phyloP scores from a whole-genome alignment of 2,888 invertebrate genomes.

The Trissoscelio sp. region DNA sequence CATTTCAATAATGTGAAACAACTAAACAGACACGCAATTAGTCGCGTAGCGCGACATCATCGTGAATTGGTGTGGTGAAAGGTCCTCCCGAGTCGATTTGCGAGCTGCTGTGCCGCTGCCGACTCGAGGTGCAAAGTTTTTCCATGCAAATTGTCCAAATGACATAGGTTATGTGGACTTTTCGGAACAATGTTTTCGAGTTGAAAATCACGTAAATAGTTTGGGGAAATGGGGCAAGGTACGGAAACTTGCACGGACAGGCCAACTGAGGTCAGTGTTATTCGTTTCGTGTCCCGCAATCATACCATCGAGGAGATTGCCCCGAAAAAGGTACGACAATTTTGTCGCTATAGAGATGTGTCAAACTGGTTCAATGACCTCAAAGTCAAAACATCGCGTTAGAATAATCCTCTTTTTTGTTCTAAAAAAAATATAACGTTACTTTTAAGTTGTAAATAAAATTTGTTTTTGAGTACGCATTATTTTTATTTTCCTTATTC shows the following conservation, averaged over 20 bases:
- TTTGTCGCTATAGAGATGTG: constrained; percentile 54
- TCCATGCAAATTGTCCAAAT: constrained; percentile 7
- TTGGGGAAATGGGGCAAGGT: constrained; percentile 79
- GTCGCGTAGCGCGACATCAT: neutral
- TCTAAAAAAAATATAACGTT: too few relatives aligned
- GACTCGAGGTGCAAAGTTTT: neutral
- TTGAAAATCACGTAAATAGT: neutral
- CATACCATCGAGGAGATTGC: constrained; percentile 82
- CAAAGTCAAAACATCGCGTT: constrained; percentile 80
- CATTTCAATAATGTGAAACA: neutral
- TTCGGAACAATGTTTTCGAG: neutral
- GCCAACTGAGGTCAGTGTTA: constrained; percentile 82
- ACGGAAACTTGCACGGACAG: constrained; percentile 81
- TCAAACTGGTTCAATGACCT: constrained; percentile 79
- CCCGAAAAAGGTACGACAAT: constrained; percentile 80
- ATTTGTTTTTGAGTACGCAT: too few relatives aligned
- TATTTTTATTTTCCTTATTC: too few relatives aligned
- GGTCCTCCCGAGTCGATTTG: neutral
- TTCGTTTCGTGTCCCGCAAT: constrained; percentile 82
- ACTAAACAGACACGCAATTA: neutral
- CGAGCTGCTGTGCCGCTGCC: constrained; percentile 6
- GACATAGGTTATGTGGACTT: constrained; percentile 20
- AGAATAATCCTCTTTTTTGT: neutral
- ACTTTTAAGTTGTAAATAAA: too few relatives aligned
- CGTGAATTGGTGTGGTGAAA: too few relatives aligned